Conservation (phyloP, 2,797 vertebrate species). For the Bucorvus abyssinicus region DNA sequence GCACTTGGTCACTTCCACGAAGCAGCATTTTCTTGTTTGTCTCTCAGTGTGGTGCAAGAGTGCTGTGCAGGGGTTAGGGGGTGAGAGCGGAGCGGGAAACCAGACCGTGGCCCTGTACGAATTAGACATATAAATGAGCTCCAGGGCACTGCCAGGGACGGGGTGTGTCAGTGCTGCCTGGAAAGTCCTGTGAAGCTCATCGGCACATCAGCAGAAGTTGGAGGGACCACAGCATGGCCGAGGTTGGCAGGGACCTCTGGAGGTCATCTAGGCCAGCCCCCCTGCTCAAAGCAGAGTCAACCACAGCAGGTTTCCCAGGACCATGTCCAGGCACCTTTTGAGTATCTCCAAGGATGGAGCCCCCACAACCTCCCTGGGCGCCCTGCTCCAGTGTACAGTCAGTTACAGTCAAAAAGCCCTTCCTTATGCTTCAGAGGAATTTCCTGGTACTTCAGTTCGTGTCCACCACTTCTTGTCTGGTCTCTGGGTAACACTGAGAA, state of each 20-base stretch:
- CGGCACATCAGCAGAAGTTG: neutral
- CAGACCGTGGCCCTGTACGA: neutral
- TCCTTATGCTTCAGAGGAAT: neutral
- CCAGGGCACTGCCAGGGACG: neutral
- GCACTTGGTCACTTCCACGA: neutral
- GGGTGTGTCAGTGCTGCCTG: neutral
- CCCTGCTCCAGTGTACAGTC: neutral
- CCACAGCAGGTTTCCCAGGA: neutral
- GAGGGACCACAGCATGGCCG: neutral
- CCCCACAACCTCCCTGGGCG: neutral
- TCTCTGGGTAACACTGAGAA: neutral
- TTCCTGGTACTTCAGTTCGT: neutral
- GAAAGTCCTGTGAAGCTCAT: neutral
- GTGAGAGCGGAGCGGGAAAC: neutral
- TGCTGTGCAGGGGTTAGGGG: neutral
- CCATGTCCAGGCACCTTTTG: neutral
- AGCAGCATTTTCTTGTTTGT: neutral
- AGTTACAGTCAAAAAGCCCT: neutral
- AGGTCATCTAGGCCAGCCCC: neutral
- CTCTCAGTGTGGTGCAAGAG: neutral
- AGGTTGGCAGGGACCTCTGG: neutral
- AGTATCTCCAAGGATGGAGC: neutral
- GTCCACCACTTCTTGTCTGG: neutral
- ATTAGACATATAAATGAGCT: neutral
- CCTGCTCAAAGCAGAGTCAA: neutral